Evolutionary conservation across 2,797 vertebrate species (phyloP), one percentile per base, ranked within the genome.

Genomic region (Ataeniobius toweri): DNA sequence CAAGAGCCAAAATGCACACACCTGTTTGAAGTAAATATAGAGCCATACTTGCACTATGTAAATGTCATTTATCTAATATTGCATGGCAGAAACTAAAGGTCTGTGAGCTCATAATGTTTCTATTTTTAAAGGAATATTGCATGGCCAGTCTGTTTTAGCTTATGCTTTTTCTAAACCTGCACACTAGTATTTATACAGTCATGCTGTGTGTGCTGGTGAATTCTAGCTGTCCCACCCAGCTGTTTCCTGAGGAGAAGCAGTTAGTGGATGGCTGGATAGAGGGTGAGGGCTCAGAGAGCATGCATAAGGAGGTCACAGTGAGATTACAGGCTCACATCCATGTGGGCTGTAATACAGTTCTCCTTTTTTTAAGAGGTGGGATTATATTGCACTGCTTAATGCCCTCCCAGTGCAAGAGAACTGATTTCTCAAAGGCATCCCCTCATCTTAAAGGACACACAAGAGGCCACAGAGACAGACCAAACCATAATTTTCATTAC

Each of bases 261-360:
- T 83, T 79, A 88, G 79, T 77, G 86, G 81, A 77, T 75, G 81
- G 85, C 78, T 87, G 86, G 86, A 73, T 85, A 80, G 87, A 82
- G 84, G 80, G 79, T 7, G 77, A 89, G 83, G 85, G 93, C 87
- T 94, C 93, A 94, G 85, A 84, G 92, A 85, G 87, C 73, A 74
- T 77, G 76, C 61, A 84, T 92, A 96, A 96, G 88, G 93, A 95
- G 95, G 94, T 81, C 95, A 95, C 53, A 0, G 82, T 59, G 83
- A 94, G 95, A 95, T 96, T 96, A 96, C 77, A 89, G 80, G 86
- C 90, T 88, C 79, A 70, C 84, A 56, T 88, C 89, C 93, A 92
- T 93, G 93, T 91, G 93, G 88, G 85, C 83, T 80, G 86, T 79
- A 84, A 88, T 89, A 86, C 82, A 85, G 86, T 81, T 85, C 72